A percentile compares a stretch with the other conserved stretches of the same genome.
Evolutionary conservation across 53 echinoderm and acorn worm genomes (phyloP).

Genomic region (Mesocentrotus franciscanus): DNA sequence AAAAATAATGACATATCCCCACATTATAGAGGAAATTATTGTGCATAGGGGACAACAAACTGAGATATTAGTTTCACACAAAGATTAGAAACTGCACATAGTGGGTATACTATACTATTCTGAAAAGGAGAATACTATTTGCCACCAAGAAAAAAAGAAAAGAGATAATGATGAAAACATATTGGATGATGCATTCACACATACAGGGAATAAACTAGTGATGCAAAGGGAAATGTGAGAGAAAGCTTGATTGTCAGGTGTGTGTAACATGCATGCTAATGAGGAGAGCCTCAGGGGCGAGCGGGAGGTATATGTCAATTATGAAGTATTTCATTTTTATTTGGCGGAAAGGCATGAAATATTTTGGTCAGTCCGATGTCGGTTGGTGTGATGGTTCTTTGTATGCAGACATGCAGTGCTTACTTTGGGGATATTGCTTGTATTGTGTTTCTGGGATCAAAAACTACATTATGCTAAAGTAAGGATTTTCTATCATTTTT

Average conservation of each 20-base stretch:
- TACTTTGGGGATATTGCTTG: not conserved
- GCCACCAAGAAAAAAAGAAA: too few relatives aligned
- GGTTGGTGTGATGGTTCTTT: not conserved
- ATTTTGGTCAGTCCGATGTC: not conserved
- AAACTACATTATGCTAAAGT: not conserved
- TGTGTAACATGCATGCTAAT: conserved; percentile 46
- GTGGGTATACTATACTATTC: not conserved
- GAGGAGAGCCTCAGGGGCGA: not conserved
- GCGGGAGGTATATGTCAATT: conserved; percentile 28
- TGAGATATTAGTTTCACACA: too few relatives aligned
- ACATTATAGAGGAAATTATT: too few relatives aligned
- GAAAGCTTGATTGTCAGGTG: conserved; percentile 37
- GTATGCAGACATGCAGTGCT: not conserved
- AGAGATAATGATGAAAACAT: too few relatives aligned
- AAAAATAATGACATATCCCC: too few relatives aligned
- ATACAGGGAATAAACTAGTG: not conserved
- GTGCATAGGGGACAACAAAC: too few relatives aligned
- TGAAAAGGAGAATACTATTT: not conserved
- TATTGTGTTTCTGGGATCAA: not conserved
- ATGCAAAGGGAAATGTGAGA: not conserved
- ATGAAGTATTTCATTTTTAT: conserved; percentile 32
- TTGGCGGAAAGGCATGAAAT: not conserved
- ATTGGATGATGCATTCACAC: not conserved
- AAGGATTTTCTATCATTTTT: too few relatives aligned
- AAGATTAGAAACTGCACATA: too few relatives aligned